phyloP scores from a whole-genome alignment of 2,888 invertebrate genomes.

The Melieria picta region DNA sequence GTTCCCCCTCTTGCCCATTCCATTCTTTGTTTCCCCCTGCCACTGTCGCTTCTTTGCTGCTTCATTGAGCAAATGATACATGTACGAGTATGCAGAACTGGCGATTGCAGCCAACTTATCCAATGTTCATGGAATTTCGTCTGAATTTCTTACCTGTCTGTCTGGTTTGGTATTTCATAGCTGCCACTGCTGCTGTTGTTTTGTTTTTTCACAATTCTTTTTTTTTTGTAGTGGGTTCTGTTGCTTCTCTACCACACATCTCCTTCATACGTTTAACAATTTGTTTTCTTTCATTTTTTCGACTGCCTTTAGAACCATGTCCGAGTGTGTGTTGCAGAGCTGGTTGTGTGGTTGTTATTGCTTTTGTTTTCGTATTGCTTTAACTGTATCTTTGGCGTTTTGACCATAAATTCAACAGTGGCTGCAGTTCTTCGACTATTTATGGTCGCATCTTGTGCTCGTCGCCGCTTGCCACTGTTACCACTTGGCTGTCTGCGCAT shows the following conservation, averaged over 20 bases:
- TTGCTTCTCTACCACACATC: conserved; percentile 14
- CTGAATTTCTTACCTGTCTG: background rate
- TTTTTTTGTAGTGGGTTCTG: background rate
- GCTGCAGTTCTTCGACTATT: conserved; percentile 22
- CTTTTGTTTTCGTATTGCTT: conserved; percentile 1
- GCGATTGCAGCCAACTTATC: background rate
- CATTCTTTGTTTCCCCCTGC: too few species aligned
- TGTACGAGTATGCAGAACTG: background rate
- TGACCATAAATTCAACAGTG: conserved; percentile 16
- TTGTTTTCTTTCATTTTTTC: background rate
- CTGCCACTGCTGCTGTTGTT: background rate
- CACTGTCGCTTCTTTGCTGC: background rate
- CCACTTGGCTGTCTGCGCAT: background rate
- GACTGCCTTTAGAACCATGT: too few species aligned
- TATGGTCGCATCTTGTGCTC: conserved; percentile 17
- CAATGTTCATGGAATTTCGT: background rate
- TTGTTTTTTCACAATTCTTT: background rate
- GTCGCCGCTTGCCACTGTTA: conserved; percentile 13
- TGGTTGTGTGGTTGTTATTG: background rate
- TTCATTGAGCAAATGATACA: conserved; percentile 15
- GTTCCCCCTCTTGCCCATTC: too few species aligned
- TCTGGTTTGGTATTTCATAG: background rate
- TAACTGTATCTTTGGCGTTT: conserved; percentile 7
- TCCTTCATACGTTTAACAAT: background rate
- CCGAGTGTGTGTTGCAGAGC: background rate